These are phyloP conservation scores for Diplodus puntazzo DNA, from an alignment of 2,797 vertebrate species.

Conservation along the genomic window DNA sequence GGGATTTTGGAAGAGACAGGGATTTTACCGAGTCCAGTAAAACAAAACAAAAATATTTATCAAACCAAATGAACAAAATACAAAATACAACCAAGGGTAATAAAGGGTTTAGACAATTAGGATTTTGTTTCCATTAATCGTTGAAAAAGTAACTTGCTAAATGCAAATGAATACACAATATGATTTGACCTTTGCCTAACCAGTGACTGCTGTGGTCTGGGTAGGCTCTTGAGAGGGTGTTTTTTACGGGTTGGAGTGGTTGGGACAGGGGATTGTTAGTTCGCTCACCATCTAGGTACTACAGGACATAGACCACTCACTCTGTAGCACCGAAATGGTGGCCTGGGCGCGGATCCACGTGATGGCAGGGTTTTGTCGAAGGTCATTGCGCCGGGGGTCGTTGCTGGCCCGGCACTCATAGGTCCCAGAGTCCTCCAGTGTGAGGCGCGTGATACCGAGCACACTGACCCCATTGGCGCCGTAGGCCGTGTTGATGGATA, in stretches of 20 bases:
- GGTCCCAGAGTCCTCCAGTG: conserved; percentile 97
- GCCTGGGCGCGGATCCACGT: conserved; percentile 99
- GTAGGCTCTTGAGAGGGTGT: conserved; percentile 29
- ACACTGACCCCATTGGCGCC: conserved; percentile 97
- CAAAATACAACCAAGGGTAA: conserved; percentile 39
- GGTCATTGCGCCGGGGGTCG: conserved; percentile 97
- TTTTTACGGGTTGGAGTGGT: conserved; percentile 46
- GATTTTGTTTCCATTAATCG: background rate
- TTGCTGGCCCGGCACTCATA: conserved; percentile 99
- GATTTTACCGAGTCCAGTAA: conserved; percentile 22
- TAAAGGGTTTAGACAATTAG: conserved; percentile 9
- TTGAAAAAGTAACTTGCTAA: conserved; percentile 3
- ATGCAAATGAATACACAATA: conserved; percentile 17
- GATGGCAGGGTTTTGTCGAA: conserved; percentile 97
- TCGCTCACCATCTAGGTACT: conserved; percentile 88
- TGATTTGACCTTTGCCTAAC: conserved; percentile 41
- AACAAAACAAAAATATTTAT: conserved; percentile 33
- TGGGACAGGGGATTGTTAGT: conserved; percentile 51
- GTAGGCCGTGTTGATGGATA: conserved; percentile 96
- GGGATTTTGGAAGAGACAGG: conserved; percentile 50
- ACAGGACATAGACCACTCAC: conserved; percentile 96
- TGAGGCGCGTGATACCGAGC: conserved; percentile 95
- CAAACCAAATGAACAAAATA: conserved; percentile 30
- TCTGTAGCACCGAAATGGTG: conserved; percentile 98
- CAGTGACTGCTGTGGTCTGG: conserved; percentile 37